Percentiles rank a stretch among this genome's conserved stretches.
These are phyloP conservation scores for Hystrix brachyura DNA, from an alignment of 2,113 vertebrate genomes.

Conservation along the genomic window DNA sequence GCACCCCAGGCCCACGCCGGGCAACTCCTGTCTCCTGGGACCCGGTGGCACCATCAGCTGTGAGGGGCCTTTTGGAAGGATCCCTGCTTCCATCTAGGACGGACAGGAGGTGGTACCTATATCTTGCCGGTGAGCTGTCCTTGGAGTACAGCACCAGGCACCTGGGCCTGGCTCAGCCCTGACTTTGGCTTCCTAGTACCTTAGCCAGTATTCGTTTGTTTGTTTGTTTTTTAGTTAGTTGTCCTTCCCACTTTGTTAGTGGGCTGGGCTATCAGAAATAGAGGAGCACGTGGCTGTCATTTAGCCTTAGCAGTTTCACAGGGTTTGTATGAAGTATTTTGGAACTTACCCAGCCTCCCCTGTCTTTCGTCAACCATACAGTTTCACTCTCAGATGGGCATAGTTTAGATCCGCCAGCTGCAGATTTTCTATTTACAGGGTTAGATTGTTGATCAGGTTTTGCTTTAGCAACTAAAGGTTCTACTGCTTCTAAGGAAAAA, in stretches of 20 bases:
- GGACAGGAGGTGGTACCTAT: not conserved
- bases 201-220: not conserved
- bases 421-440: not conserved
- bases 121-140: not conserved
- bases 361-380: not conserved
- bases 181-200: not conserved
- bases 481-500: constrained; percentile 53
- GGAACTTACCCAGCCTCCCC: not conserved
- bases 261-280: not conserved
- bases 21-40: not conserved
- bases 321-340: not conserved
- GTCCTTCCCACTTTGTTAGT: not conserved
- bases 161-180: not conserved
- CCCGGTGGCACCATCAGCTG: not conserved
- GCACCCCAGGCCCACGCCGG: not conserved
- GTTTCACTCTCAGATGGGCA: constrained; percentile 15
- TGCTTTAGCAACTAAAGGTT: not conserved
- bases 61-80: not conserved
- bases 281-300: not conserved
- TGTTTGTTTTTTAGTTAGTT: not conserved
- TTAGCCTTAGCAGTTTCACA: not conserved
- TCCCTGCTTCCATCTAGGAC: not conserved
- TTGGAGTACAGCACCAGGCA: not conserved
- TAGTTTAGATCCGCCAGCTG: not conserved
- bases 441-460: not conserved